Evolutionary conservation across 2,797 vertebrate species (phyloP).

Genomic region (Lepus townsendii): DNA sequence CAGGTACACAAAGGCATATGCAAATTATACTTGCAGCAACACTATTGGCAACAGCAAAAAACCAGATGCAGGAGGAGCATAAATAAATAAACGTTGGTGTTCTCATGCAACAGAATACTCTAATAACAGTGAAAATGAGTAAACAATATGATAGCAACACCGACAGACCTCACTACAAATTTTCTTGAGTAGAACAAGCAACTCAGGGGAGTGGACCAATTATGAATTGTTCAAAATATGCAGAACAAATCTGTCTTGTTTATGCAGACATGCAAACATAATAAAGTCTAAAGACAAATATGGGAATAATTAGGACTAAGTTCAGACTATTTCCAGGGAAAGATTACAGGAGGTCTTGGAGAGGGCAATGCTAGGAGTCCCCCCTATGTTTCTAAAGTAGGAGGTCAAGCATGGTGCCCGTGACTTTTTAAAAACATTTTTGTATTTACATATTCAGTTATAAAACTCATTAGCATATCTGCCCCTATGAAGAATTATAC

Average conservation of each 20-base stretch:
- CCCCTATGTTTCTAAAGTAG: not conserved
- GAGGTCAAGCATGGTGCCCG: not conserved
- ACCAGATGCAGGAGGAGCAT: too few species aligned
- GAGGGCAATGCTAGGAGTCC: not conserved
- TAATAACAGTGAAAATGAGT: too few species aligned
- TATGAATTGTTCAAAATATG: not conserved
- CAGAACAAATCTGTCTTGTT: not conserved
- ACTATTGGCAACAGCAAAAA: too few species aligned
- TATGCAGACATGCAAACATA: not conserved
- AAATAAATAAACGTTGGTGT: too few species aligned
- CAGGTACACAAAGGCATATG: too few species aligned
- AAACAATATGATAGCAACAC: too few species aligned
- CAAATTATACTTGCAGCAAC: too few species aligned
- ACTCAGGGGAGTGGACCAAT: not conserved
- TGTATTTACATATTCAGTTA: not conserved
- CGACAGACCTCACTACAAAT: not conserved
- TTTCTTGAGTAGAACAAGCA: not conserved
- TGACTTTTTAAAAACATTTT: not conserved
- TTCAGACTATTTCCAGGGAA: not conserved
- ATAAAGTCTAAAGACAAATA: not conserved
- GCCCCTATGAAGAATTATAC: not conserved
- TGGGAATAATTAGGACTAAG: not conserved
- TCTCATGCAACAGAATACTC: too few species aligned
- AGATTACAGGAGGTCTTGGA: not conserved
- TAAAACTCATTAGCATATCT: not conserved